A percentile compares a stretch with the other conserved stretches of the same genome.
Conservation (phyloP, 2,888 invertebrate genomes). For the Seladonia tumulorum region DNA sequence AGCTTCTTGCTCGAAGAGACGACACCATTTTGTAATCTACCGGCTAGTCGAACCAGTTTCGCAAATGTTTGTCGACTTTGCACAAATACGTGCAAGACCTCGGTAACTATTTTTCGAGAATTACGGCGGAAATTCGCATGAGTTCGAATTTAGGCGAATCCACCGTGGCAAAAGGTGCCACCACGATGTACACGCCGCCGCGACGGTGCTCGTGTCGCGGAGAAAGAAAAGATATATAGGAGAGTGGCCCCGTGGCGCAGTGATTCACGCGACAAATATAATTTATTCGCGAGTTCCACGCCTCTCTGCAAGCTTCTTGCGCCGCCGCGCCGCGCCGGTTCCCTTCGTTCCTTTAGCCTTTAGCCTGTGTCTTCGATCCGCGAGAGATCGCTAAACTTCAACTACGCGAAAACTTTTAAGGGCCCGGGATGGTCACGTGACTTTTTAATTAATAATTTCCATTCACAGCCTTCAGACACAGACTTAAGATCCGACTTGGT, state of each 20-base stretch:
- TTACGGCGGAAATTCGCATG: neutral
- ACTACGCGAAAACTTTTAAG: no score
- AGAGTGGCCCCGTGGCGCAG: slow-evolving; percentile 48
- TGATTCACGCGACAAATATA: slow-evolving; percentile 60
- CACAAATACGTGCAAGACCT: neutral
- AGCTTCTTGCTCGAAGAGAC: neutral
- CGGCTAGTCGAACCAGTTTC: neutral
- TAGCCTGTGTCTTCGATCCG: slow-evolving; percentile 14
- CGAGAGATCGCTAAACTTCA: slow-evolving; percentile 15
- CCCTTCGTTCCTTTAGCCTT: slow-evolving; percentile 13
- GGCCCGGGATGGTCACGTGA: no score
- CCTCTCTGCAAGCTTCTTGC: slow-evolving; percentile 44
- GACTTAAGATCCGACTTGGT: no score
- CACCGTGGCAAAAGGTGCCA: neutral
- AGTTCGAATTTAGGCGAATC: neutral
- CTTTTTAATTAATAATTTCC: no score
- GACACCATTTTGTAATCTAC: neutral
- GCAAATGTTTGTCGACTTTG: neutral
- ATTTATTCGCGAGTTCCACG: slow-evolving; percentile 55
- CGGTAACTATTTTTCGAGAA: neutral
- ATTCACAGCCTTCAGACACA: no score
- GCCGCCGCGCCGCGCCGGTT: neutral
- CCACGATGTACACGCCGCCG: neutral
- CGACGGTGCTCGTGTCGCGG: neutral
- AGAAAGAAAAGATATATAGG: slow-evolving; percentile 35